Evolutionary conservation across 2,797 vertebrate species (phyloP).

Genomic region (Gymnoscopelus microlampas): DNA sequence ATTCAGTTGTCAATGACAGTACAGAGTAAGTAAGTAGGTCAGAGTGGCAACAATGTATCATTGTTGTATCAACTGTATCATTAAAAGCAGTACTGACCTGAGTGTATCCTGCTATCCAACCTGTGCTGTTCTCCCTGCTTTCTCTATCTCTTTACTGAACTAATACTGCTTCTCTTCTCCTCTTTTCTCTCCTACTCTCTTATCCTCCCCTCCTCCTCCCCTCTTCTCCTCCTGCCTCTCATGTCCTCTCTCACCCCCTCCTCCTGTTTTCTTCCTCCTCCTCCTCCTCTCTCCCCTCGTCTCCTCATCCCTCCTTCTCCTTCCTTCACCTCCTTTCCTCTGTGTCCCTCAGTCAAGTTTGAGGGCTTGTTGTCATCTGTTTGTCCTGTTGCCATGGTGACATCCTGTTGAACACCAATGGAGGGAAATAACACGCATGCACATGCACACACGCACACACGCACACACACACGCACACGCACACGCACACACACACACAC

Average conservation of each 20-base stretch:
- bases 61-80: not conserved
- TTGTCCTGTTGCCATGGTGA: conserved; percentile 86
- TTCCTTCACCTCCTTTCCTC: conserved; percentile 28
- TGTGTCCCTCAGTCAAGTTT: conserved; percentile 78
- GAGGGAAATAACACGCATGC: conserved; percentile 72
- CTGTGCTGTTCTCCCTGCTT: conserved; percentile 2
- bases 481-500: conserved; percentile 13
- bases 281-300: conserved; percentile 30
- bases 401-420: conserved; percentile 85
- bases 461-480: not conserved
- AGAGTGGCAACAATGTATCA: not conserved
- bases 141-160: not conserved
- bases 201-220: conserved; percentile 39
- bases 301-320: conserved; percentile 42
- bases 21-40: not conserved
- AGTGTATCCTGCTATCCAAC: conserved; percentile 29
- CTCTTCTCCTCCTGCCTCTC: conserved; percentile 26
- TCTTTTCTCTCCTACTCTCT: conserved; percentile 26
- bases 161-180: conserved; percentile 16
- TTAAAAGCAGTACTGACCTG: not conserved
- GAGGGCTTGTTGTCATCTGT: conserved; percentile 89
- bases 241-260: conserved; percentile 15
- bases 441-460: conserved; percentile 58
- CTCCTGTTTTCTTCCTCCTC: conserved; percentile 36
- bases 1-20: not conserved